These are phyloP conservation scores for Papilio helenus DNA, from an alignment of 1,140 invertebrate species.

Conservation along the genomic window DNA sequence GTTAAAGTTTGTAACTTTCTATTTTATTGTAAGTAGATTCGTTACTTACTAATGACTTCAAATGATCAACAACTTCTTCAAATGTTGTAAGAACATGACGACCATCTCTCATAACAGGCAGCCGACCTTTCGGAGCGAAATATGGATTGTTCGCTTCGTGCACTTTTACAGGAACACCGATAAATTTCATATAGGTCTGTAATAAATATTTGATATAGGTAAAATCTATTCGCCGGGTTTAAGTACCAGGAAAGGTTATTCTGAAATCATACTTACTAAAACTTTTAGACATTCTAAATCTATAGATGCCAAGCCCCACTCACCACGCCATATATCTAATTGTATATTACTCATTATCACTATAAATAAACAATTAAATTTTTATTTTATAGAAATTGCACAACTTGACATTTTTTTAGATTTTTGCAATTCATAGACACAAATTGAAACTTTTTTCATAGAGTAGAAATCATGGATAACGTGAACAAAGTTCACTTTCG, in stretches of 20 bases:
- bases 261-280: slow-evolving; percentile 84
- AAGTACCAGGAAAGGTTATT: slow-evolving; percentile 58
- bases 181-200: slow-evolving; percentile 90
- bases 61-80: slow-evolving; percentile 86
- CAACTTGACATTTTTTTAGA: slow-evolving; percentile 45
- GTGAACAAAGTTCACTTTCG: too few species aligned
- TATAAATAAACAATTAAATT: slow-evolving; percentile 44
- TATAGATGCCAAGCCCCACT: slow-evolving; percentile 92
- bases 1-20: too few species aligned
- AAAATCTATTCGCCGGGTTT: slow-evolving; percentile 53
- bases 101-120: slow-evolving; percentile 87
- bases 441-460: not conserved
- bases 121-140: slow-evolving; percentile 85
- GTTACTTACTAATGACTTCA: slow-evolving; percentile 84
- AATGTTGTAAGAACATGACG: slow-evolving; percentile 84
- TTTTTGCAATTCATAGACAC: slow-evolving; percentile 17
- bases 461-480: not conserved
- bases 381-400: slow-evolving; percentile 49
- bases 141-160: slow-evolving; percentile 88
- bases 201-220: slow-evolving; percentile 62
- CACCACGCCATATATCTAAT: slow-evolving; percentile 91
- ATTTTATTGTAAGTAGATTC: too few species aligned
- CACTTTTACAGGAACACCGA: slow-evolving; percentile 86
- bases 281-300: slow-evolving; percentile 91
- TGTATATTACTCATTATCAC: slow-evolving; percentile 81